Percentiles rank a stretch among this genome's conserved stretches.
These are phyloP conservation scores for Hirtodrosophila alboralis DNA, from an alignment of 2,888 invertebrate species.

Conservation along the genomic window DNA sequence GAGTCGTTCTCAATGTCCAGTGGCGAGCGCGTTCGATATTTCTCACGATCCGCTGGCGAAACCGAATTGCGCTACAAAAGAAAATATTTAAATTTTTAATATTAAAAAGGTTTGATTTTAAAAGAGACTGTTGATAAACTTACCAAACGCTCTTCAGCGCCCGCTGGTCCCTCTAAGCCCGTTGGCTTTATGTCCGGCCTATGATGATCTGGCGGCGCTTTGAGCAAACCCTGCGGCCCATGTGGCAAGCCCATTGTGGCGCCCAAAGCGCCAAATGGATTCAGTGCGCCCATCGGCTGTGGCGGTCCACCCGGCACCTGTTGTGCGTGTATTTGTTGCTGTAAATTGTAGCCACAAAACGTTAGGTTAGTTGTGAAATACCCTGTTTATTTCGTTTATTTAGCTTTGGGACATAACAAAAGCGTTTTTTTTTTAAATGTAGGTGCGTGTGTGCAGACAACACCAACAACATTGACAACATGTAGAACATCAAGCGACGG, in stretches of 20 bases:
- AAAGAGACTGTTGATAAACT: constrained; percentile 50
- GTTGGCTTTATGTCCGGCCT: constrained; percentile 84
- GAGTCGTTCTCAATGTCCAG: constrained; percentile 90
- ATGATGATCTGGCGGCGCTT: constrained; percentile 84
- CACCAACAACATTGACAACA: constrained; percentile 74
- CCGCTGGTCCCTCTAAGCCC: constrained; percentile 85
- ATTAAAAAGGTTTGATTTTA: too few relatives aligned
- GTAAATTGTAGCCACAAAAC: constrained; percentile 63
- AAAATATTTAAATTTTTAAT: constrained; percentile 13
- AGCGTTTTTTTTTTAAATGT: constrained; percentile 37
- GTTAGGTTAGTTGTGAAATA: constrained; percentile 26
- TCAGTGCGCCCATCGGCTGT: constrained; percentile 85
- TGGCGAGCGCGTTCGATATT: constrained; percentile 92
- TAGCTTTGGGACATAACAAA: constrained; percentile 47
- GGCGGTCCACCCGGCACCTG: constrained; percentile 88
- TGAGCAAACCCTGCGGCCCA: constrained; percentile 84
- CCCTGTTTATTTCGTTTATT: constrained; percentile 26
- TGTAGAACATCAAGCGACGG: constrained; percentile 48
- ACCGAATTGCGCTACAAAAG: constrained; percentile 89
- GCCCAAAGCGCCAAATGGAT: constrained; percentile 84
- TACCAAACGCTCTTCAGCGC: constrained; percentile 87
- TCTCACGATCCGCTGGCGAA: constrained; percentile 92
- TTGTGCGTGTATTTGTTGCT: constrained; percentile 96
- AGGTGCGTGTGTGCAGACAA: constrained; percentile 63
- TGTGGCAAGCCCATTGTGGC: constrained; percentile 84